Percentiles rank a stretch among this genome's conserved stretches.
Evolutionary conservation across 2,888 invertebrate genomes (phyloP).

Genomic region (Orthosia incerta): DNA sequence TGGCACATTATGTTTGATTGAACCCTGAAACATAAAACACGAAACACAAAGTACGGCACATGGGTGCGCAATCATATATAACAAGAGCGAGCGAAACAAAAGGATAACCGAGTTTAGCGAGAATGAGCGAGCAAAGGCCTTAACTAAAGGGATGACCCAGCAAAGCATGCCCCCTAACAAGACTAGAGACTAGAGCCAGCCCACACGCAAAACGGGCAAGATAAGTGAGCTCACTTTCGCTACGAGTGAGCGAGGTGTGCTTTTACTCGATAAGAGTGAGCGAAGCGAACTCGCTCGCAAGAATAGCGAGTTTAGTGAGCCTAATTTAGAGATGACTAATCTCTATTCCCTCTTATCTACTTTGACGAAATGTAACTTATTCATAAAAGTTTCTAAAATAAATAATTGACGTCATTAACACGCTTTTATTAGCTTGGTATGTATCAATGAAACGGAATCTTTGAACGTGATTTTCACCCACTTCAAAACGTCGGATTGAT

Average conservation of each 20-base stretch:
- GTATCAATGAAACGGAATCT: no score
- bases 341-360: not conserved
- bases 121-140: not conserved
- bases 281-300: not conserved
- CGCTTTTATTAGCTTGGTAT: no score
- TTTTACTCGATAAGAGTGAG: not conserved
- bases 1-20: not conserved
- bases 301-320: not conserved
- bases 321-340: not conserved
- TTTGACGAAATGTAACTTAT: constrained; percentile 1
- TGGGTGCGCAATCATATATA: not conserved
- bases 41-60: no score
- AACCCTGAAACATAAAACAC: not conserved
- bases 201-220: not conserved
- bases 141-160: not conserved
- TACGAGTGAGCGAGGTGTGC: not conserved
- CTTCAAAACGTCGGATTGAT: no score
- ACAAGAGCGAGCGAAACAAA: not conserved
- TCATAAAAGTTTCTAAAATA: constrained; percentile 31
- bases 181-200: not conserved
- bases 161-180: not conserved
- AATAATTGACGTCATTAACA: constrained; percentile 39
- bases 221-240: not conserved
- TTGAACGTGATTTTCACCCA: no score
- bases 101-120: not conserved